Base-by-base conservation (phyloP, 2,888 invertebrate genomes). In the Odontocolon sp. region DNA sequence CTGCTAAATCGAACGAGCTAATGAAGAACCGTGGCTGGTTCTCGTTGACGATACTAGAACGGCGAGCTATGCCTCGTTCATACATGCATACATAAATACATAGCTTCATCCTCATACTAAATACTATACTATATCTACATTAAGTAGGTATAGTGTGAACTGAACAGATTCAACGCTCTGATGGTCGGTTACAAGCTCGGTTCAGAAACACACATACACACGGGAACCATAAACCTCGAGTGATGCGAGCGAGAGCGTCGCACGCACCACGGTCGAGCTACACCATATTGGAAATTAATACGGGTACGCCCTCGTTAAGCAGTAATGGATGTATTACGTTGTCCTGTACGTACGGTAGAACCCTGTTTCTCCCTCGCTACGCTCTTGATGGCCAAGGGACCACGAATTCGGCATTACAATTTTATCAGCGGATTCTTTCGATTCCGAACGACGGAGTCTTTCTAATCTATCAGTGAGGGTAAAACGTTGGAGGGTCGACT, bases 1-100 rank as follows among this genome's bases (percentile, higher is more conserved):
- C n/a, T 75, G 40, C 50, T 77, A 66, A 78, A 79, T 78, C 79
- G 77, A 77, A 78, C 73, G 64, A 70, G 74, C 64, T 80, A 78
- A 80, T 78, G 78, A 80, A 77, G 74, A 80, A 77, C 69, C 69
- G 63, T 40, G 18, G 21, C 31, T 73, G 38, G 6, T 36, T 26
- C 61, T 59, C 64, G 57, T 69, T 66, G 64, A 69, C 50, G 50
- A 69, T 75, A 68, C 40, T 45, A 16, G 14, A 11, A 21, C 38
- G 9, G 45, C 23, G 66, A 45, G 50, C 16, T 31, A 50, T 36
- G 64, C 61, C 54, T 38, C 26, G 40, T 66, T 66, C 70, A 45
- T 70, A 61, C 61, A 47, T 40, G 61, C 42, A 67, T 57, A 68
- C 21, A 52, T 52, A 50, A 47, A 47, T 66, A 66, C 31, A 67